Conservation (phyloP, 2,797 vertebrate species). For the Sebastes cheni region DNA sequence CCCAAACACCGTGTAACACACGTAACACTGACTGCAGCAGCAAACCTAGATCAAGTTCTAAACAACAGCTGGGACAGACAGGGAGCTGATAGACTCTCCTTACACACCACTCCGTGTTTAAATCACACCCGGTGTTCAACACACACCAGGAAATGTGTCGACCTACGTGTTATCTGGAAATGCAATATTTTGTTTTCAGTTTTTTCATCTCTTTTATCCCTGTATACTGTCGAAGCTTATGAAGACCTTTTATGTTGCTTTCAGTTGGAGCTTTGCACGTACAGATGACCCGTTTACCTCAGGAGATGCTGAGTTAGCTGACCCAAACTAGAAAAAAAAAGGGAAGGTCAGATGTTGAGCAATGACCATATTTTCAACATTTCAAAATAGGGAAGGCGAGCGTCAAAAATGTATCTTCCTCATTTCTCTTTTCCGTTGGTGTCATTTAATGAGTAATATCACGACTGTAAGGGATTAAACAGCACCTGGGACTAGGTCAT, state of each 20-base stretch:
- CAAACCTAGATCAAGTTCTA: not conserved
- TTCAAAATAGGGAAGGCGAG: not conserved
- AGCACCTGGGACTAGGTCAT: conserved; percentile 26
- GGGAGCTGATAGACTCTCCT: not conserved
- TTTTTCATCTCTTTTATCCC: not conserved
- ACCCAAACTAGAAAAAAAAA: not conserved
- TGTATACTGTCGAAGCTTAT: not conserved
- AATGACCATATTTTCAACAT: conserved; percentile 4
- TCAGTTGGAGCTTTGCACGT: not conserved
- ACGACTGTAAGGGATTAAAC: conserved; percentile 12
- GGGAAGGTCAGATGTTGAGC: conserved; percentile 5
- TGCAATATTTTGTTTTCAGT: not conserved
- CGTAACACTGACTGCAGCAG: too few species aligned
- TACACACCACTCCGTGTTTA: not conserved
- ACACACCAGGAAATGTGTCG: not conserved
- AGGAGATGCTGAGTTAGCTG: not conserved
- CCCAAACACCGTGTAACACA: too few species aligned
- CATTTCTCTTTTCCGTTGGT: conserved; percentile 15
- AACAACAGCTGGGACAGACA: not conserved
- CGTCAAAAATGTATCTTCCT: conserved; percentile 9
- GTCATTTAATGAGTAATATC: conserved; percentile 32
- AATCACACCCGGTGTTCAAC: not conserved
- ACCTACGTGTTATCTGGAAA: not conserved
- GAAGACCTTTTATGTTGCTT: not conserved
- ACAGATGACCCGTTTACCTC: not conserved